phyloP scores from a whole-genome alignment of 1,140 invertebrate genomes.

The Calliphora vicina region DNA sequence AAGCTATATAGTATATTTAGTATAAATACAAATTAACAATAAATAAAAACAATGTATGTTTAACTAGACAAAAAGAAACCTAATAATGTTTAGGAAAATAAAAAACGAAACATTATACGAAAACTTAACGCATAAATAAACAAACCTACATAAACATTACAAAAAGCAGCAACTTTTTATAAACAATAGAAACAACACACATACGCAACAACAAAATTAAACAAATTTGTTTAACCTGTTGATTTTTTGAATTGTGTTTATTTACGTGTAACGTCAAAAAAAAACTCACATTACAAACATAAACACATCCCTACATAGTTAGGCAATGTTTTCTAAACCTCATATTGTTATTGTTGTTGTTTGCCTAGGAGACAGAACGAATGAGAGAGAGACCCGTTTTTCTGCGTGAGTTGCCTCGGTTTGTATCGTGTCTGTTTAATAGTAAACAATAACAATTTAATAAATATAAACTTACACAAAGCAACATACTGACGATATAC shows the following conservation, averaged over 20 bases:
- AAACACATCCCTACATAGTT: too few relatives aligned
- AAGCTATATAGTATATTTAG: not conserved
- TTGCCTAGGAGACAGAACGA: too few relatives aligned
- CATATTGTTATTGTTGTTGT: too few relatives aligned
- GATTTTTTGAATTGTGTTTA: too few relatives aligned
- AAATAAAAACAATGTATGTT: not conserved
- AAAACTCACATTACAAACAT: too few relatives aligned
- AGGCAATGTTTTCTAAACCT: too few relatives aligned
- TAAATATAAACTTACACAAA: not conserved
- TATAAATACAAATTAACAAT: not conserved
- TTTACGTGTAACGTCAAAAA: too few relatives aligned
- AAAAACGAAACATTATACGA: not conserved
- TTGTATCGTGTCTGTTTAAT: not conserved
- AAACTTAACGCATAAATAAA: not conserved
- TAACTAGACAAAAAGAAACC: not conserved
- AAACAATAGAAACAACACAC: too few relatives aligned
- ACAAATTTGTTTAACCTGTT: too few relatives aligned
- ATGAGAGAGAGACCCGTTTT: not conserved
- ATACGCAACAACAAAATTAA: too few relatives aligned
- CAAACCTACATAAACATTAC: not conserved
- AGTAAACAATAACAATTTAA: not conserved
- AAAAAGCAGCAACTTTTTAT: not conserved
- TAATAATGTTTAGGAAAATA: not conserved
- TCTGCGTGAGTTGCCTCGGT: too few relatives aligned
- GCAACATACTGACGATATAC: not conserved